Evolutionary conservation across 2,113 vertebrate species (phyloP).

Genomic region (Takifugu flavidus): DNA sequence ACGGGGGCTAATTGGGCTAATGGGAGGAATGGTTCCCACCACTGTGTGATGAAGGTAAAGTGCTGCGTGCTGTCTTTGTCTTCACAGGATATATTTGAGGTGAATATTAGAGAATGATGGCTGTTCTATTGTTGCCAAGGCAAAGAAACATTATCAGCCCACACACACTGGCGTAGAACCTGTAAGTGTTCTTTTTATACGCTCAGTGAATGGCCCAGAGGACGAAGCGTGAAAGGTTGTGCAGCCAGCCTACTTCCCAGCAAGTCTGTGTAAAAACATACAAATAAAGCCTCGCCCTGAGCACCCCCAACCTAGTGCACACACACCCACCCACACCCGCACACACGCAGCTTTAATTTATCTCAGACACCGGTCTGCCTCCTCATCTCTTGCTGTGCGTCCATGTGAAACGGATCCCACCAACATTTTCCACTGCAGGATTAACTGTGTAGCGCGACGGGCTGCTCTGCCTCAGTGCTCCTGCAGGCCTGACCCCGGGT

Average conservation of each 20-base stretch:
- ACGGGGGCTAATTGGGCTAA: constrained; percentile 54
- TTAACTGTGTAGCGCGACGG: constrained; percentile 60
- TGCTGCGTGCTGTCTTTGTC: not conserved
- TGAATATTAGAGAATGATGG: not conserved
- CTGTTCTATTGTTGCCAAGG: constrained; percentile 22
- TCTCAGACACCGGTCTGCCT: constrained; percentile 55
- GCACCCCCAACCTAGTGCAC: constrained; percentile 8
- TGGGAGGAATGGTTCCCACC: constrained; percentile 58
- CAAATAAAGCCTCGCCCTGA: constrained; percentile 16
- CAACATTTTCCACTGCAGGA: constrained; percentile 68
- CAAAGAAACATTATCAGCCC: constrained; percentile 35
- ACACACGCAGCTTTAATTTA: constrained; percentile 51
- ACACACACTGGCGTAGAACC: constrained; percentile 37
- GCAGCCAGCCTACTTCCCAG: constrained; percentile 52
- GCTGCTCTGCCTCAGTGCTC: constrained; percentile 48
- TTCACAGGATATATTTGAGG: constrained; percentile 6
- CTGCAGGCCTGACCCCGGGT: constrained; percentile 49
- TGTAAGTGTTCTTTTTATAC: constrained; percentile 35
- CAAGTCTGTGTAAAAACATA: constrained; percentile 49
- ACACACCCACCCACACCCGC: constrained; percentile 18
- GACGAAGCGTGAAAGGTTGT: constrained; percentile 42
- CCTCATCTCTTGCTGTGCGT: constrained; percentile 46
- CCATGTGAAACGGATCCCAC: constrained; percentile 65
- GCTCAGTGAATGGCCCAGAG: constrained; percentile 38
- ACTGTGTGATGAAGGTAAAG: not conserved